Evolutionary conservation across 2,888 invertebrate genomes (phyloP).

Genomic region (Strigamia transsilvanica): DNA sequence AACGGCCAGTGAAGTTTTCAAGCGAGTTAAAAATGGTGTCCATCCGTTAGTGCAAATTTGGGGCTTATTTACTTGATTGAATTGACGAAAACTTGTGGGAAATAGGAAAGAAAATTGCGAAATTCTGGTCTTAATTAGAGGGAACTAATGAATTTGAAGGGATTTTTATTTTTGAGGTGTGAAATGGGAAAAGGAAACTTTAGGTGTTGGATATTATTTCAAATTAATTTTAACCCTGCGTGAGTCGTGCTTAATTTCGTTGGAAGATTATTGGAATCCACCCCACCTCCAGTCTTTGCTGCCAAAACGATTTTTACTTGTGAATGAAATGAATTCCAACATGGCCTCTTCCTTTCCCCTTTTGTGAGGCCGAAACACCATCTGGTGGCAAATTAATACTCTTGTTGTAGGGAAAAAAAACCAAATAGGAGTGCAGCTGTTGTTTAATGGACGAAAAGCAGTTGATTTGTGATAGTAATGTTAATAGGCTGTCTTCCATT

Average conservation of each 20-base stretch:
- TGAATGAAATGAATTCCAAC: slow-evolving; percentile 33
- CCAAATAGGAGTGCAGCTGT: slow-evolving; percentile 29
- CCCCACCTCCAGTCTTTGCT: background rate
- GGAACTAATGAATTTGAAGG: no score
- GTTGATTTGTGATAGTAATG: slow-evolving; percentile 43
- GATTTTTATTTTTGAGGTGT: no score
- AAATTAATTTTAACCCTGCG: background rate
- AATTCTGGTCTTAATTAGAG: no score
- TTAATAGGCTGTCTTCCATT: slow-evolving; percentile 40
- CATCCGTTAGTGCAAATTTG: no score
- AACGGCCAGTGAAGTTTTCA: no score
- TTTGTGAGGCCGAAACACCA: slow-evolving; percentile 40
- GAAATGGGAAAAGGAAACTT: background rate
- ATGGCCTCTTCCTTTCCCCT: slow-evolving; percentile 31
- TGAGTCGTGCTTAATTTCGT: background rate
- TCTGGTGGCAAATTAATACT: slow-evolving; percentile 42
- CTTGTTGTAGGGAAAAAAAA: slow-evolving; percentile 10
- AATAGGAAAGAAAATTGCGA: no score
- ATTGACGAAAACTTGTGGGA: no score
- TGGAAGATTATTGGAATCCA: background rate
- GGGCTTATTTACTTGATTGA: no score
- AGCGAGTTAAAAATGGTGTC: no score
- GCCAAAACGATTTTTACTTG: slow-evolving; percentile 23
- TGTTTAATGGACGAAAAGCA: slow-evolving; percentile 40
- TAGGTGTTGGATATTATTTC: background rate